Evolutionary conservation across 2,113 vertebrate genomes (phyloP), one percentile per base, ranked within the genome.

Genomic region (Lates calcarifer): DNA sequence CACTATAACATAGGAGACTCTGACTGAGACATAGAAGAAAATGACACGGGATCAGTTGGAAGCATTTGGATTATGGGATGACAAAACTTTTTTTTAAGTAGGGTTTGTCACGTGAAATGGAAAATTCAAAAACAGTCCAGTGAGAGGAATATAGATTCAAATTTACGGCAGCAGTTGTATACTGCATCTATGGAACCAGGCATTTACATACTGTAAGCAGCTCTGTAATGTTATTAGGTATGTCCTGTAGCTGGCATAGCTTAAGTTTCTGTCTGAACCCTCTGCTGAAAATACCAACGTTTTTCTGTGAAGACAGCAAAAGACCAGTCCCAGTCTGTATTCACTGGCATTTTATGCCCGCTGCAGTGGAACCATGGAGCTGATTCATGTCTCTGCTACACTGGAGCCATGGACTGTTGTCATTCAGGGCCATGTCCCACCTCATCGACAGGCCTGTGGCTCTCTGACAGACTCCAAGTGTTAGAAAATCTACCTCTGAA

Each of bases 401-500:
- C 33, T 29, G 20, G 31, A 69, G 55, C 70, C 66, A 43, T 29
- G 64, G 24, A 71, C 62, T 73, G 49, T 81, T 87, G 79, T 83
- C 82, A 89, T 91, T 88, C 73, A 88, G 26, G 61, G 67, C 76
- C 87, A 81, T 7, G 57, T 64, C 58, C 60, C 65, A 53, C 53
- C 47, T 88, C 78, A 84, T 57, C 66, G 71, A 84, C 81, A 84
- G 64, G 72, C 69, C 35, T 49, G 73, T 31, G 26, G 28, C 69
- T 82, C 47, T 24, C 47, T 82, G 83, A 90, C 79, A 82, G 55
- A 88, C 72, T 89, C 60, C 29, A 26, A 81, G 67, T 79, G 77
- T 77, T 73, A 35, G 62, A 77, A 90, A 87, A 86, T 85, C 84
- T 90, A 91, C 88, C 88, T 89, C 74, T 80, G 68, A 68, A 80